Conservation (phyloP, 2,797 vertebrate genomes). For the Buphagus erythrorhynchus region DNA sequence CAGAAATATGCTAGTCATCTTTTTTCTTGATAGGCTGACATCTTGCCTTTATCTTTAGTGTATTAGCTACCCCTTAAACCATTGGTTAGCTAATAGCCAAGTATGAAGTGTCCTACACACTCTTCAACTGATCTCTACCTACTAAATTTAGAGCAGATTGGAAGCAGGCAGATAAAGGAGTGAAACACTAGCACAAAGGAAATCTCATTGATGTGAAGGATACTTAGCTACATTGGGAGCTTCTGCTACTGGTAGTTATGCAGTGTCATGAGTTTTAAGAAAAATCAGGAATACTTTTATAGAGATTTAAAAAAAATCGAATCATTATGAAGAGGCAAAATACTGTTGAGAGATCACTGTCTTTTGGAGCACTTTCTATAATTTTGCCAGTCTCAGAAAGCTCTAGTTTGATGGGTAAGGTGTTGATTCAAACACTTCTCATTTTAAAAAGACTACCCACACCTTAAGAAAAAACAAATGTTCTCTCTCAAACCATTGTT, state of each 20-base stretch:
- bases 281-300: neutral
- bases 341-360: neutral
- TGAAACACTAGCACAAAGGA: slow-evolving; percentile 21
- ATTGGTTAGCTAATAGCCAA: slow-evolving; percentile 55
- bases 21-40: slow-evolving; percentile 46
- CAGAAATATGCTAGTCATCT: slow-evolving; percentile 49
- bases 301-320: neutral
- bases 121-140: slow-evolving; percentile 73
- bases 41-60: slow-evolving; percentile 69
- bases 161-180: slow-evolving; percentile 72
- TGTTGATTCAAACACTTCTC: accelerated
- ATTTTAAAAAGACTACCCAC: neutral
- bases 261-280: accelerated
- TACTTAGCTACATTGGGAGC: neutral
- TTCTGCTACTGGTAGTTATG: neutral
- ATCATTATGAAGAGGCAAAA: neutral
- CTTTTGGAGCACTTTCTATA: neutral
- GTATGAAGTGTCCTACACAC: slow-evolving; percentile 77
- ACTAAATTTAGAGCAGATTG: slow-evolving; percentile 84
- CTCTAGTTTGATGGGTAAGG: neutral
- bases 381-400: neutral
- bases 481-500: neutral
- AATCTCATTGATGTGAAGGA: neutral
- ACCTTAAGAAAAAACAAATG: neutral
- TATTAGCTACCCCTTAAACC: slow-evolving; percentile 55